Evolutionary conservation across 64 coral and sea anemone species (phyloP).

Genomic region (Pachyseris speciosa): DNA sequence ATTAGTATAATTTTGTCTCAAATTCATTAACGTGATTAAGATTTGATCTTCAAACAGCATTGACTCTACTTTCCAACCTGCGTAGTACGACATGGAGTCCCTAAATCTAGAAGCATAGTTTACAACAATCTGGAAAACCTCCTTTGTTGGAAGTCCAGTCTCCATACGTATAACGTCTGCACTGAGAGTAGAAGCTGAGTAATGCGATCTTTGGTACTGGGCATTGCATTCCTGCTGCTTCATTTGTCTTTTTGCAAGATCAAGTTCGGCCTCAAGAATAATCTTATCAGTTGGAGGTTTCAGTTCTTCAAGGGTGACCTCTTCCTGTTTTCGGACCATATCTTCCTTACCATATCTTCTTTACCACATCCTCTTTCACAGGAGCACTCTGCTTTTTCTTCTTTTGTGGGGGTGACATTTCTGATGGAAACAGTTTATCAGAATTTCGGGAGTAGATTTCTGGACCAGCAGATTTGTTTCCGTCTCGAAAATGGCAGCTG

Average conservation of each 20-base stretch:
- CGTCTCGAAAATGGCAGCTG: conserved; percentile 49
- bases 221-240: background rate
- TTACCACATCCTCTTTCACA: conserved; percentile 6
- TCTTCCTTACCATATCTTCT: background rate
- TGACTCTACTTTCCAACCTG: conserved; percentile 27
- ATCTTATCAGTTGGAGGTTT: background rate
- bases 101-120: conserved; percentile 32
- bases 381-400: conserved; percentile 8
- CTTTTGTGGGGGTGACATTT: background rate
- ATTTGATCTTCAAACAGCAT: conserved; percentile 35
- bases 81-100: conserved; percentile 10
- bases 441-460: conserved; percentile 24
- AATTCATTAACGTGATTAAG: conserved; percentile 27
- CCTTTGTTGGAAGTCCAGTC: conserved; percentile 7
- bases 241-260: conserved; percentile 17
- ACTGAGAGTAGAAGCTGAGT: background rate
- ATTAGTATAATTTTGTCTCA: conserved; percentile 40
- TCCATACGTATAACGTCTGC: conserved; percentile 34
- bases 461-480: conserved; percentile 15
- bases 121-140: conserved; percentile 17
- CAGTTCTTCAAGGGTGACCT: background rate
- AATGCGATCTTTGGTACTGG: conserved; percentile 22
- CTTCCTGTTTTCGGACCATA: background rate
- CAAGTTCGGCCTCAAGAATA: conserved; percentile 32
- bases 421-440: conserved; percentile 34